Percentiles rank a stretch among this genome's conserved stretches.
These are phyloP conservation scores for Protodeltote pygarga DNA, from an alignment of 2,888 invertebrate species.

Conservation along the genomic window DNA sequence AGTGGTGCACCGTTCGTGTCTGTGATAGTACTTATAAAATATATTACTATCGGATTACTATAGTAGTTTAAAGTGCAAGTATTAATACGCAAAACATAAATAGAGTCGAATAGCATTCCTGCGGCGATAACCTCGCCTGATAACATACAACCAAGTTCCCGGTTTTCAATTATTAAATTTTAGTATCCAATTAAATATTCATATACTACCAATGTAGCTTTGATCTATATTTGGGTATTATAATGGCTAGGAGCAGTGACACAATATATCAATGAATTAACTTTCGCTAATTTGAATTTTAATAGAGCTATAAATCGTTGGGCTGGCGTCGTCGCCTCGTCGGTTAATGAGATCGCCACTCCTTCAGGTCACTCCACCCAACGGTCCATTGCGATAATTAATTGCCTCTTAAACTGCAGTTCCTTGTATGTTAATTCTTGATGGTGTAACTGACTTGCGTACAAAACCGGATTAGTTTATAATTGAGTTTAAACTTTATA, in stretches of 20 bases:
- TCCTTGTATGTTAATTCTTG: slow-evolving; percentile 60
- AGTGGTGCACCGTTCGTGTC: too few relatives aligned
- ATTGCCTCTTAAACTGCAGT: slow-evolving; percentile 65
- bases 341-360: slow-evolving; percentile 60
- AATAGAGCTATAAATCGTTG: slow-evolving; percentile 63
- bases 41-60: slow-evolving; percentile 4
- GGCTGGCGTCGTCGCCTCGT: slow-evolving; percentile 53
- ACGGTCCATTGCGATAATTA: slow-evolving; percentile 63
- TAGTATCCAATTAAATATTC: slow-evolving; percentile 20
- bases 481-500: slow-evolving; percentile 29
- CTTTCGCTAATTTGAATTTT: slow-evolving; percentile 74
- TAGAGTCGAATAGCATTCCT: slow-evolving; percentile 32
- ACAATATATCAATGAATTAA: slow-evolving; percentile 56
- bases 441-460: slow-evolving; percentile 46
- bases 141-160: slow-evolving; percentile 39
- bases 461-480: slow-evolving; percentile 41
- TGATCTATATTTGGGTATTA: slow-evolving; percentile 38
- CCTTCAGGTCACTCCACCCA: slow-evolving; percentile 63
- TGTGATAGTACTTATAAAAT: too few relatives aligned
- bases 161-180: slow-evolving; percentile 37
- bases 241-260: slow-evolving; percentile 36
- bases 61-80: slow-evolving; percentile 8
- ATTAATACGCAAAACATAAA: slow-evolving; percentile 28
- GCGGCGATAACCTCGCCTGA: slow-evolving; percentile 48
- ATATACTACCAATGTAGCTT: slow-evolving; percentile 15